Base-by-base conservation (phyloP, 2,113 vertebrate genomes). In the Danionella cerebrum region DNA sequence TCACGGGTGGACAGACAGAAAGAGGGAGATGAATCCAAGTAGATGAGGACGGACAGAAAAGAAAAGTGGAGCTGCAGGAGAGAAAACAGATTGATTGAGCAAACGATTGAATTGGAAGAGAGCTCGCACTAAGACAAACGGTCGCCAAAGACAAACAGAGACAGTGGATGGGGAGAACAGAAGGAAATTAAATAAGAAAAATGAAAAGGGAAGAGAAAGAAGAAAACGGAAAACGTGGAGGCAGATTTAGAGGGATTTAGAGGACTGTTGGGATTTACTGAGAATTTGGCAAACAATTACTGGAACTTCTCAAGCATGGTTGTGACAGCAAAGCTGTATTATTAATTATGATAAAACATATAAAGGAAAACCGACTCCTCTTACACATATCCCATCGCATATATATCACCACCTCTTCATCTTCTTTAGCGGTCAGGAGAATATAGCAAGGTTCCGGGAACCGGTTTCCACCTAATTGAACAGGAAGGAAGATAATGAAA, bases 321-420 rank as follows among this genome's bases (percentile, higher is more conserved):
- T 70, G 74, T 79, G 76, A 83, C 76, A 73, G 76, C 78, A 81
- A n/a, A 89, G 85, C 84, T 85, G 83, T 79, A 82, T 78, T 78
- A 84, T 84, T 88, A 87, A 88, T 89, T 87, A 87, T 82, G 86
- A 83, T 80, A 63, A 64, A 66, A 44, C 74, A 52, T 87, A 87
- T 82, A 86, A 83, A 80, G 55, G 57, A 66, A 44, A 75, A 52
- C 65, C 62, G 60, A 57, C 48, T 19, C 62, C 36, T 45, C 42
- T 36, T 71, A 50, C 67, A 59, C 73, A 68, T 19, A 3, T 13
- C 24, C 13, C 11, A 7, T 48, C 3, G 16, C 27, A 14, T 48
- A 44, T n/a, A n/a, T 62, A 62, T 31, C n/a, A 45, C 24, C 25
- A n/a, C 8, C 29, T 47, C 27, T 47, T 48, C 42, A 48, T 64